Evolutionary conservation across 2,888 invertebrate genomes (phyloP), one percentile per base, ranked within the genome.

Genomic region (Lasius fuliginosus): DNA sequence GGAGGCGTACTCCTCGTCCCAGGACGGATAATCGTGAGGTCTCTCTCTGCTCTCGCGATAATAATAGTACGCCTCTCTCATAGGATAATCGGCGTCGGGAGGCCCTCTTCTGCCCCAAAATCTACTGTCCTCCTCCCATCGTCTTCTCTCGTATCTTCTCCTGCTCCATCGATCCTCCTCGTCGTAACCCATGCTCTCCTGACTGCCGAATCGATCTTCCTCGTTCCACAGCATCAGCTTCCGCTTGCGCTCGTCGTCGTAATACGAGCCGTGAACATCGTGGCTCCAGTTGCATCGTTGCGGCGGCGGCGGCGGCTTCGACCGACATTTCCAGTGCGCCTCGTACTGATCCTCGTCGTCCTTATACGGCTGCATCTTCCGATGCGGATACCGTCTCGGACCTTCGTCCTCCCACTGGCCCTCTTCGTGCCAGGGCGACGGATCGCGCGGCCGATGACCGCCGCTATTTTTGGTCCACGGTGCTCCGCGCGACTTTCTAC

Each of bases 381-480:
- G 87, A 40, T 92, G 92, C 33, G 91, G 83, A 71, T 93, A 93
- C 56, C 92, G 88, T 42, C 93, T 89, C n/a, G 85, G 83, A 15
- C 77, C 68, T 12, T 94, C 94, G 27, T 94, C 94, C 42, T 95
- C 94, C 93, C 94, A 92, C 73, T 95, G 90, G 15, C 97, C 97
- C 85, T 98, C 98, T 87, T 97, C 97, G 86, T 98, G 97, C 98
- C 98, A 98, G 2, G 97, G 97, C 68, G 98, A 97, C 33, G 97
- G 96, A 93, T 98, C 98, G 0, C 98, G 95, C 0, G 87, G 97
- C 0, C 97, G 96, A 94, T 97, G 97, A 27, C 96, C 96, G 94
- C 95, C 3, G 94, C 95, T 3, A 89, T 85, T 87, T 82, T 94
- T 94, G 4, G 88, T 60, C 94, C 94, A 94, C 0, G 94, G 93